A percentile compares a stretch with the other conserved stretches of the same genome.
phyloP scores from a whole-genome alignment of 1,140 invertebrate species.

The Brachionus plicatilis region DNA sequence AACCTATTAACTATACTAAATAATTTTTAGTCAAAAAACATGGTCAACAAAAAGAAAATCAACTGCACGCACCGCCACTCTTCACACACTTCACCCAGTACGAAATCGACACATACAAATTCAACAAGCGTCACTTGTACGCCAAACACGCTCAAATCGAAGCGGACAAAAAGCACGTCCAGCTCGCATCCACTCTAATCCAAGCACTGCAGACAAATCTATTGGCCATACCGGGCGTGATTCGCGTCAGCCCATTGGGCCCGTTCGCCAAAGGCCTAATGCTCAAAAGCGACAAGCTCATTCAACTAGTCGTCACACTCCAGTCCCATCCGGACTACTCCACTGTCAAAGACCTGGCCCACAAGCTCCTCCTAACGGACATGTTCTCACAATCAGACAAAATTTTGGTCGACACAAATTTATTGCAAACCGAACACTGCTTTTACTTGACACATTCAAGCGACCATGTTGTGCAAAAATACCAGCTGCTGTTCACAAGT shows the following conservation, averaged over 20 bases:
- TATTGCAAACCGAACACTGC: not conserved
- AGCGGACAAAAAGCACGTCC: not conserved
- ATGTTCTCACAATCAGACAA: not conserved
- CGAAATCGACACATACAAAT: not conserved
- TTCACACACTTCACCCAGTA: not conserved
- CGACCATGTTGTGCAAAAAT: not conserved
- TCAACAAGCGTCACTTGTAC: not conserved
- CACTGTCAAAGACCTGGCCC: not conserved
- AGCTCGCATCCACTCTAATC: not conserved
- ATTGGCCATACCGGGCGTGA: not conserved
- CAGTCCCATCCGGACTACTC: not conserved
- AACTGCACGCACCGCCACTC: not conserved
- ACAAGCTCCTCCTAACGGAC: not conserved
- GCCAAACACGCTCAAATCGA: not conserved
- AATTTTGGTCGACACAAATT: not conserved
- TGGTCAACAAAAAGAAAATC: not conserved
- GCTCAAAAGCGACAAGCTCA: not conserved
- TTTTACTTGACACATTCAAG: not conserved
- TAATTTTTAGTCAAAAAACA: conserved; percentile 2
- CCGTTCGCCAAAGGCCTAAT: not conserved
- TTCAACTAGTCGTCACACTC: not conserved
- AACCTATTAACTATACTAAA: not conserved
- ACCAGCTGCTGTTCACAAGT: not conserved
- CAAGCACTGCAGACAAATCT: not conserved
- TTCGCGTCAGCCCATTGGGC: not conserved